Evolutionary conservation across 2,888 invertebrate genomes (phyloP).

Genomic region (Eilema sororculum): DNA sequence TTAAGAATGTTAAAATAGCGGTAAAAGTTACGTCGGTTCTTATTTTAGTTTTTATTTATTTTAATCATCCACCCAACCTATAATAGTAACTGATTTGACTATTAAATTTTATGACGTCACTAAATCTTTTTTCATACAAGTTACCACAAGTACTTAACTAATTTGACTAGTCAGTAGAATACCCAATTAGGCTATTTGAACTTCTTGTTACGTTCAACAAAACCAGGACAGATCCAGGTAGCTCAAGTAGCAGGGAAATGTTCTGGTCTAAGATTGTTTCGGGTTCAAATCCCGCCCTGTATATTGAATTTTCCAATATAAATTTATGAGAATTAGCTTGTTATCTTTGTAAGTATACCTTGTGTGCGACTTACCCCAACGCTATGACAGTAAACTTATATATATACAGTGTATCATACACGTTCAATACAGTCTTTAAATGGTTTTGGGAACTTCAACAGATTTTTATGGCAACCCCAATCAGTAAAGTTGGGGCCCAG

Average conservation of each 20-base stretch:
- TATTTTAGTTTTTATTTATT: no score
- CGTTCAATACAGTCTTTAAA: constrained; percentile 71
- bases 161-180: no score
- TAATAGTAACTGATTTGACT: no score
- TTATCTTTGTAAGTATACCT: neutral
- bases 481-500: neutral
- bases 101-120: no score
- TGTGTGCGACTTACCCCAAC: neutral
- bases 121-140: no score
- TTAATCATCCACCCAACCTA: no score
- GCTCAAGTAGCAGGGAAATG: neutral
- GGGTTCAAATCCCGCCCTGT: neutral
- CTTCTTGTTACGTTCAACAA: no score
- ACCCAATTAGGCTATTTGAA: no score
- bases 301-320: neutral
- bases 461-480: constrained; percentile 4
- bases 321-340: neutral
- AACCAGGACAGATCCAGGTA: no score
- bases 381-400: neutral
- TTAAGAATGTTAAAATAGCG: no score
- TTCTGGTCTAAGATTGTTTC: neutral
- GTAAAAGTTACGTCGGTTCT: no score
- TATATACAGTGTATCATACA: constrained; percentile 64
- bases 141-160: no score
- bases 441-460: constrained; percentile 55